Percentiles rank a stretch among this genome's conserved stretches.
Conservation (phyloP, 1,140 invertebrate species). For the Heliconius melpomene region DNA sequence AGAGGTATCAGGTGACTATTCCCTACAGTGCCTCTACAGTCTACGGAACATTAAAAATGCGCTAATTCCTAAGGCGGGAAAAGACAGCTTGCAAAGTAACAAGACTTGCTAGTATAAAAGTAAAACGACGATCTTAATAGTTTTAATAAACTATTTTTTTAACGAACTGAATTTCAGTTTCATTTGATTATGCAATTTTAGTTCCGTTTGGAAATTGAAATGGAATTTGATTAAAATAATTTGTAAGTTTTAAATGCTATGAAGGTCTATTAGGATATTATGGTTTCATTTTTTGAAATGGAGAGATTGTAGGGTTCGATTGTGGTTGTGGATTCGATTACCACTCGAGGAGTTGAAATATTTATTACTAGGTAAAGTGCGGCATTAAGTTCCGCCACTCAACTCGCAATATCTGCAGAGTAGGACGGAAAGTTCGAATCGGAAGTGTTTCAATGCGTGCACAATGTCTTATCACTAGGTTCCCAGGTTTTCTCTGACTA, state of each 20-base stretch:
- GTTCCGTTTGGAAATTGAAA: background rate
- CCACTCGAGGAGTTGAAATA: too few species aligned
- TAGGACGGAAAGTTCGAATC: too few species aligned
- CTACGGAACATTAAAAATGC: slow-evolving; percentile 35
- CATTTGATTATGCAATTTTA: background rate
- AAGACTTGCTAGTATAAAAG: background rate
- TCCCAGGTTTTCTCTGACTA: too few species aligned
- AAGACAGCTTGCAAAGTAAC: slow-evolving; percentile 27
- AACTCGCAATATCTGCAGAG: too few species aligned
- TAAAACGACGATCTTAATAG: slow-evolving; percentile 3
- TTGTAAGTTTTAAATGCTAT: background rate
- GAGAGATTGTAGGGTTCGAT: too few species aligned
- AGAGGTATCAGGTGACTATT: slow-evolving; percentile 39
- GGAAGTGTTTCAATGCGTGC: too few species aligned
- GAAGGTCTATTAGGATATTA: background rate
- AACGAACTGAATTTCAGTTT: background rate
- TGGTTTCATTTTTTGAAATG: too few species aligned
- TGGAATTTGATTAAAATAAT: background rate
- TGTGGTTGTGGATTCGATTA: too few species aligned
- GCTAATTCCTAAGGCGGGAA: slow-evolving; percentile 37
- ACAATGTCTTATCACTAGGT: too few species aligned
- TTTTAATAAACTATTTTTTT: slow-evolving; percentile 4
- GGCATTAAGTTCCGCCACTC: too few species aligned
- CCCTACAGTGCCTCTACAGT: slow-evolving; percentile 21
- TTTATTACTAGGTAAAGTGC: too few species aligned